Evolutionary conservation across 2,797 vertebrate genomes (phyloP).

Genomic region (Oreortyx pictus): DNA sequence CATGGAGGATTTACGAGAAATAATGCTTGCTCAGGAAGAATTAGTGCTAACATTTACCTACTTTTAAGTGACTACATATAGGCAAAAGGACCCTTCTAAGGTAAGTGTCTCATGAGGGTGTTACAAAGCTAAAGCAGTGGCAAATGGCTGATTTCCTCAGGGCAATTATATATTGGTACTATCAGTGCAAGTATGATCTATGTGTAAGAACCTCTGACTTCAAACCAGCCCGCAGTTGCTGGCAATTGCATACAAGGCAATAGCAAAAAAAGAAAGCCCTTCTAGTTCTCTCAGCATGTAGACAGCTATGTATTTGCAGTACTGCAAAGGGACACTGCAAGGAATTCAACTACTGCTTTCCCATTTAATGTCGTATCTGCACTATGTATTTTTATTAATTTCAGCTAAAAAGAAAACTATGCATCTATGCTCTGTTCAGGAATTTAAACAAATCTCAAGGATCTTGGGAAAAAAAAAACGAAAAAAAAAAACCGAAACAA

Average conservation of each 20-base stretch:
- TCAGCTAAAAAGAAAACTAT: not conserved
- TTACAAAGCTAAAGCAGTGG: not conserved
- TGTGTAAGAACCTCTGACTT: rapidly evolving
- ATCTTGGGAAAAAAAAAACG: not conserved
- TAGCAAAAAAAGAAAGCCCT: not conserved
- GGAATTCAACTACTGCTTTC: not conserved
- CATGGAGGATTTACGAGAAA: not conserved
- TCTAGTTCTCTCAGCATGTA: not conserved
- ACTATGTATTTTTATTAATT: not conserved
- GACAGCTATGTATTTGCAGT: not conserved
- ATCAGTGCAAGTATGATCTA: not conserved
- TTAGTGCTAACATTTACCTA: not conserved
- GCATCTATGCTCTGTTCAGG: not conserved
- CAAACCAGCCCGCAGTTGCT: not conserved
- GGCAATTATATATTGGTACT: not conserved
- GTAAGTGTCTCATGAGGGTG: not conserved
- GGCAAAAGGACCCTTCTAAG: not conserved
- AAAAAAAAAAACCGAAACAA: not conserved
- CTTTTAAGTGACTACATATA: not conserved
- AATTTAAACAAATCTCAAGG: not conserved
- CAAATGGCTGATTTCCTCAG: not conserved
- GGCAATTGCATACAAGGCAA: not conserved
- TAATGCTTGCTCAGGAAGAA: not conserved
- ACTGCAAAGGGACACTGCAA: not conserved
- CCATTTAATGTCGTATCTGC: not conserved